Evolutionary conservation across 2,888 invertebrate species (phyloP).

Genomic region (Autographa pulchrina): DNA sequence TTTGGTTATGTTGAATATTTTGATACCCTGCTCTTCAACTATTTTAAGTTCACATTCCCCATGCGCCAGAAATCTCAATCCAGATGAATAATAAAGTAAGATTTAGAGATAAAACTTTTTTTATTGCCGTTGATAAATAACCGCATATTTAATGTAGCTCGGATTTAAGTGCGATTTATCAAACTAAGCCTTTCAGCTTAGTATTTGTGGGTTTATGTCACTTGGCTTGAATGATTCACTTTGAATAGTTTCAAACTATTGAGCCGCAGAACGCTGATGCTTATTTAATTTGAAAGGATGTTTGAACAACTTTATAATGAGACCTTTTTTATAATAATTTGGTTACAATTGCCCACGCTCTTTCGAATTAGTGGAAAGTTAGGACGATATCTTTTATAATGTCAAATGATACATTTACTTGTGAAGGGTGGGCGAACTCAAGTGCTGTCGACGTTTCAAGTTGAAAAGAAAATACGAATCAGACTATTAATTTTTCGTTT

Average conservation of each 20-base stretch:
- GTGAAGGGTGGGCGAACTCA: not conserved
- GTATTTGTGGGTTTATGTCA: slow-evolving; percentile 5
- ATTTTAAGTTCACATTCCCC: too few species aligned
- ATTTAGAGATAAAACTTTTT: not conserved
- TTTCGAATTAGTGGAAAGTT: not conserved
- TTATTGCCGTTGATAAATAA: not conserved
- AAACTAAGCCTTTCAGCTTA: slow-evolving; percentile 4
- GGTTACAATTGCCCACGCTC: not conserved
- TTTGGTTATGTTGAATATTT: too few species aligned
- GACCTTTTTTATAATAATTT: not conserved
- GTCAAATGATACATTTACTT: not conserved
- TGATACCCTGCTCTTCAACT: too few species aligned
- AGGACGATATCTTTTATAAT: not conserved
- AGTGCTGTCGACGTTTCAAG: not conserved
- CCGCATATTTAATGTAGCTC: not conserved
- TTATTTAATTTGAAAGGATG: slow-evolving; percentile 38
- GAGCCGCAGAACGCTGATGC: slow-evolving; percentile 21
- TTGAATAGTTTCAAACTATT: slow-evolving; percentile 26
- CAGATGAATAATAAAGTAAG: too few species aligned
- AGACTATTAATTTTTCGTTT: not conserved
- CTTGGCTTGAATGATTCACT: slow-evolving; percentile 20
- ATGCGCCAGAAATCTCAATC: too few species aligned
- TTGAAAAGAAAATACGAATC: not conserved
- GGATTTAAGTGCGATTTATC: slow-evolving; percentile 24
- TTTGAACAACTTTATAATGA: not conserved